Conservation (phyloP, 2,888 invertebrate species). For the Punctoribates punctum region DNA sequence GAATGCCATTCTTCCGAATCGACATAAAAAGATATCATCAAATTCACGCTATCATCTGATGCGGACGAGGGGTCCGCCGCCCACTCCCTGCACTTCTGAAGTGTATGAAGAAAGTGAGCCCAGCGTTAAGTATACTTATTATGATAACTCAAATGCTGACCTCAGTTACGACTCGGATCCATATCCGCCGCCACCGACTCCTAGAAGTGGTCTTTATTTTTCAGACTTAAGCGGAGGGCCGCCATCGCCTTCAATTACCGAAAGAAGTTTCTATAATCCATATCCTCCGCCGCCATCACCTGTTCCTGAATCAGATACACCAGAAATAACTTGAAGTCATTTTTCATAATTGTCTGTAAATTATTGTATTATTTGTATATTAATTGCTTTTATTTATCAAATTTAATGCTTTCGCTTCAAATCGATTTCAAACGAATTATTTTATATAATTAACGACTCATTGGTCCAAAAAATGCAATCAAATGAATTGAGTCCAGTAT, state of each 20-base stretch:
- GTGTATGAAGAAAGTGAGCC: constrained; percentile 68
- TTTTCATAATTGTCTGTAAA: constrained; percentile 1
- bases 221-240: constrained; percentile 61
- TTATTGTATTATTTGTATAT: not conserved
- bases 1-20: constrained; percentile 30
- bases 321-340: not conserved
- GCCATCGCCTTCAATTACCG: constrained; percentile 60
- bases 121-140: constrained; percentile 49
- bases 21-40: constrained; percentile 28
- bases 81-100: constrained; percentile 90
- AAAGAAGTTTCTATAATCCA: constrained; percentile 71
- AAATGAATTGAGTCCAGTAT: too few relatives aligned
- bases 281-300: constrained; percentile 83
- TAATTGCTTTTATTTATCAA: too few relatives aligned
- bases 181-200: constrained; percentile 72
- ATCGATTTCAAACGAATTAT: too few relatives aligned
- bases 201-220: constrained; percentile 63
- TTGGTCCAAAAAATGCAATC: too few relatives aligned
- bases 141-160: constrained; percentile 51
- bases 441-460: too few relatives aligned
- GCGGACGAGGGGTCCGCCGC: constrained; percentile 71
- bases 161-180: constrained; percentile 65
- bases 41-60: not conserved
- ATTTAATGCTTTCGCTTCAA: too few relatives aligned
- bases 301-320: constrained; percentile 52